Base-by-base conservation (phyloP, 2,113 vertebrate genomes). In the Alaudala cheleensis region DNA sequence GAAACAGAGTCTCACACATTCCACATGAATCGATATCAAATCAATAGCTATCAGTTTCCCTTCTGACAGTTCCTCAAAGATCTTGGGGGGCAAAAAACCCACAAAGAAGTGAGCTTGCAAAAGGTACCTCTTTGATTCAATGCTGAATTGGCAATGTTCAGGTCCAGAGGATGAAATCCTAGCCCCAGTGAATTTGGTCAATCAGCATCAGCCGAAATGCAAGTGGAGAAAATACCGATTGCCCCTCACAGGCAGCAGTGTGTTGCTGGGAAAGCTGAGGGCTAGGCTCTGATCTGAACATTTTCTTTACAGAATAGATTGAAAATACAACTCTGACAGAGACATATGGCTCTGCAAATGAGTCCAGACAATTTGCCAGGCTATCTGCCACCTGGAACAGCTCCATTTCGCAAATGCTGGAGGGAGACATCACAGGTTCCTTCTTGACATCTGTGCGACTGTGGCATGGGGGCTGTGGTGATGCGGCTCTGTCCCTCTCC, bases 361-460 rank as follows among this genome's bases (percentile, higher is more conserved):
- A 71, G 79, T 85, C 50, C 92, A 95, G 83, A 94, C 53, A 93
- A 91, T 92, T 95, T 95, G 66, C 60, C 81, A 86, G 92, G 61
- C 79, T 94, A 95, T 84, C 62, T 90, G 86, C 70, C 96, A 95
- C 93, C 81, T 96, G 88, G 90, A 96, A 95, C 49, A 44, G 49
- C 40, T 94, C 90, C 88, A 87, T 66, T 83, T 90, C 0, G 0
- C 44, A 89, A 81, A 82, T 64, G 47, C 61, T 85, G 62, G 60
- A 70, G 81, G 10, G 17, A 90, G 51, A 58, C 34, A 67, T 80
- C 47, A 73, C 65, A 47, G 49, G 56, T 81, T 81, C 60, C 72
- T 86, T 93, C 47, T 56, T 51, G 82, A 61, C 33, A 17, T 62
- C 61, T 91, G 81, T 64, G 76, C 0, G 0, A 92, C n/a, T 1